A percentile compares a stretch with the other conserved stretches of the same genome.
phyloP scores from a whole-genome alignment of 2,888 invertebrate species.

The Hartigia nigra region DNA sequence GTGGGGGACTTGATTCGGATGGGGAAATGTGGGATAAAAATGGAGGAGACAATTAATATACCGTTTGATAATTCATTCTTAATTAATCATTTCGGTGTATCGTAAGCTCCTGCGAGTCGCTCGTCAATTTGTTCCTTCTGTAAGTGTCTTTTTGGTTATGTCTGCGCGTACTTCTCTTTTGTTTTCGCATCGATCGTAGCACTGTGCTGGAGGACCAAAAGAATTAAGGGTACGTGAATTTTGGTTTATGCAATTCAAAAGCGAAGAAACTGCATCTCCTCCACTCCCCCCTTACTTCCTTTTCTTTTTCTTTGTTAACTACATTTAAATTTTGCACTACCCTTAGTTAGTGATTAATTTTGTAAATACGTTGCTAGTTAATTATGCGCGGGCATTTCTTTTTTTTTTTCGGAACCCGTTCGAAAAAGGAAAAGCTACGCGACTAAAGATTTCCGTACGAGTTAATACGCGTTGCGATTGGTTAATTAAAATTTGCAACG shows the following conservation, averaged over 20 bases:
- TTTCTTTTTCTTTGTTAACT: constrained; percentile 30
- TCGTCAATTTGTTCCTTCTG: constrained; percentile 3
- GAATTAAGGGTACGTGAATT: background rate
- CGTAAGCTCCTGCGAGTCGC: constrained; percentile 11
- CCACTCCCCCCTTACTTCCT: background rate
- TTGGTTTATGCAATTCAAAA: background rate
- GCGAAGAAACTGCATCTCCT: background rate
- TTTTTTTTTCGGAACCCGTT: constrained; percentile 29
- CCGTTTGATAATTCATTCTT: constrained; percentile 39
- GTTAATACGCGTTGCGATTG: constrained; percentile 24
- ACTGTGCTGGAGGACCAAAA: background rate
- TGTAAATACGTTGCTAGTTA: constrained; percentile 31
- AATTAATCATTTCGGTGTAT: constrained; percentile 38
- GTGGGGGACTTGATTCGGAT: background rate
- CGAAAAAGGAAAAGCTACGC: constrained; percentile 35
- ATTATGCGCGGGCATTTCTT: background rate
- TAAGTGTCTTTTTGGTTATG: background rate
- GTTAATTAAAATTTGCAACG: constrained; percentile 17
- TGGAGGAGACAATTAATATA: constrained; percentile 29
- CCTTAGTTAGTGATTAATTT: constrained; percentile 37
- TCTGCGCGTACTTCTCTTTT: no score
- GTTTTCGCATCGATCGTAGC: no score
- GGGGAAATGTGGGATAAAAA: constrained; percentile 27
- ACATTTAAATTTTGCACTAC: constrained; percentile 38
- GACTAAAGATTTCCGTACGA: constrained; percentile 31